phyloP scores from a whole-genome alignment of 2,797 vertebrate species.

The Sebastes kiyomatsui region DNA sequence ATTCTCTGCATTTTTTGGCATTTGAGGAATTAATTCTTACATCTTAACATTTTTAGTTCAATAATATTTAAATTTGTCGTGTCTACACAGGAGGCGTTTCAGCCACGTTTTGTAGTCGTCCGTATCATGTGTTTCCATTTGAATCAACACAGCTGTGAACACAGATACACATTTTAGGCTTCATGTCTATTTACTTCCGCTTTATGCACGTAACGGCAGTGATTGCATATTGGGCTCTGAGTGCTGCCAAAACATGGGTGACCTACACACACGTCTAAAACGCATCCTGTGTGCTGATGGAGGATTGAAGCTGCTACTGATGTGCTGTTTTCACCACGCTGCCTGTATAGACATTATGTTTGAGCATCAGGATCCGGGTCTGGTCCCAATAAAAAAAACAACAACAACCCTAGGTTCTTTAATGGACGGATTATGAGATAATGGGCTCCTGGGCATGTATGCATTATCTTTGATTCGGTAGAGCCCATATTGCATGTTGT shows the following conservation, averaged over 20 bases:
- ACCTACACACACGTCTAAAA: conserved; percentile 1
- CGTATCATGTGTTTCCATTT: not conserved
- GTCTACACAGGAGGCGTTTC: not conserved
- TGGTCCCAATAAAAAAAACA: not conserved
- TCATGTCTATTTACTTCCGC: not conserved
- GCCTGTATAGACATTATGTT: not conserved
- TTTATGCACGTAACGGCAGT: not conserved
- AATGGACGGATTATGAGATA: conserved; percentile 28
- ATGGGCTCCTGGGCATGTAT: not conserved
- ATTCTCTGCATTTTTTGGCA: not conserved
- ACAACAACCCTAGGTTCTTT: not conserved
- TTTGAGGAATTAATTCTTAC: not conserved
- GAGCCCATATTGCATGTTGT: not conserved
- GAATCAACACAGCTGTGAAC: not conserved
- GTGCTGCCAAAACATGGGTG: not conserved
- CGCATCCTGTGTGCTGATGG: not conserved
- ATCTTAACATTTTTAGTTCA: not conserved
- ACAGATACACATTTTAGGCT: not conserved
- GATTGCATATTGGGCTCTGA: not conserved
- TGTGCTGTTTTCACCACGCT: not conserved
- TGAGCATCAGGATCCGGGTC: not conserved
- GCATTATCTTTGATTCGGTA: too few species aligned
- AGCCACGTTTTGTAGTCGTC: not conserved
- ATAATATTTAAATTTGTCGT: not conserved
- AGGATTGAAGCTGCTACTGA: not conserved